phyloP scores from a whole-genome alignment of 1,140 invertebrate species.

The Magallana ariakensis region DNA sequence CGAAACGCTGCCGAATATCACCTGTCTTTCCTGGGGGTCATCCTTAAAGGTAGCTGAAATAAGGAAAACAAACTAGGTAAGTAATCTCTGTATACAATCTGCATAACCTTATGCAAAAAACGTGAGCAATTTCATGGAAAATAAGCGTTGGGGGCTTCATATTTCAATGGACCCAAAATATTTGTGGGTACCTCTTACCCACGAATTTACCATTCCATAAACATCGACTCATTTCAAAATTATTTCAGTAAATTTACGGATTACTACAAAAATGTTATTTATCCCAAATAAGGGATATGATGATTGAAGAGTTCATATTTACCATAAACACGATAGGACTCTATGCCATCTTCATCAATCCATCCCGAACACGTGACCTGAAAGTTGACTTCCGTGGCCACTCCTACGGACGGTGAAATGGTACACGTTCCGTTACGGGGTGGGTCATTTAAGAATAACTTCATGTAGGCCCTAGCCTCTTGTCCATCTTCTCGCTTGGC shows the following conservation, averaged over 20 bases:
- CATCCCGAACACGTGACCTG: constrained; percentile 64
- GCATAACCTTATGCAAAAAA: too few relatives aligned
- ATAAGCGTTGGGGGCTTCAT: too few relatives aligned
- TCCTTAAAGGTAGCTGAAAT: constrained; percentile 56
- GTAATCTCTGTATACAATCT: too few relatives aligned
- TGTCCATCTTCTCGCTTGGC: constrained; percentile 42
- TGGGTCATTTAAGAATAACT: constrained; percentile 64
- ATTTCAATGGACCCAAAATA: too few relatives aligned
- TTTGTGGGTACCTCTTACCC: too few relatives aligned
- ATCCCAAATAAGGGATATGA: too few relatives aligned
- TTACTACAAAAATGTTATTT: too few relatives aligned
- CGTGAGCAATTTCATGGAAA: too few relatives aligned
- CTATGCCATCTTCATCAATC: constrained; percentile 69
- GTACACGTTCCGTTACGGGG: constrained; percentile 70
- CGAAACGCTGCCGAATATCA: constrained; percentile 52
- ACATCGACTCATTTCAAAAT: too few relatives aligned
- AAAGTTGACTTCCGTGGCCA: constrained; percentile 56
- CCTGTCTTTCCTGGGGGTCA: constrained; percentile 50
- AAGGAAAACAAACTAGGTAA: not conserved
- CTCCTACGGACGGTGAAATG: constrained; percentile 58
- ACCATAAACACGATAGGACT: constrained; percentile 69
- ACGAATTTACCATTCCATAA: too few relatives aligned
- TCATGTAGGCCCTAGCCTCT: constrained; percentile 45
- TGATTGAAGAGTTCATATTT: not conserved
- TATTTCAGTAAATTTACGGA: too few relatives aligned